Base-by-base conservation (phyloP, 2,797 vertebrate genomes). In the Enteromius afrohamiltoni region DNA sequence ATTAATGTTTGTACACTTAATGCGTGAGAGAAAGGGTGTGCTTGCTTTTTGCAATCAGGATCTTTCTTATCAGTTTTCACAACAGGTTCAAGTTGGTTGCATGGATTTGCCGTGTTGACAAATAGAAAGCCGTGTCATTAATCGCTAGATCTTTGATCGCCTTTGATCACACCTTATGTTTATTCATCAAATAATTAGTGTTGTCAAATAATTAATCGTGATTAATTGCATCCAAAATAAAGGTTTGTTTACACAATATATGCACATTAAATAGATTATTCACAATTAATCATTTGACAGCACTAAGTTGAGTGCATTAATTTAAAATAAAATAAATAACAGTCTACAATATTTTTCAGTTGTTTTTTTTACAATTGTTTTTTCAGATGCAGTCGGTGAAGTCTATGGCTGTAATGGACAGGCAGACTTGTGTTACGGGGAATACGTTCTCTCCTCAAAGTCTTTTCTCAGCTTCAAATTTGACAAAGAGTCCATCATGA, bases 401-500 rank as follows among this genome's bases (percentile, higher is more conserved):
- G 76, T 92, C 3, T 90, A 90, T 91, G 93, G 89, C 87, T 94
- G 91, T 81, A 88, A 89, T 45, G 95, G 94, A 73, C 92, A 88
- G 6, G 58, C 88, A 2, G 95, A 92, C 77, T 83, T 91, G 73
- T 94, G 93, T 87, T 95, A 92, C 79, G 95, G 93, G 88, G 95
- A 95, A 77, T 92, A 92, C 58, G 87, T 92, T 23, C 92, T 96
- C 80, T 98, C 97, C 82, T 98, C 98, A 78, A 95, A 92, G 90
- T 91, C 97, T 86, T 99, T 99, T 91, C 93, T 99, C 88, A 96
- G 94, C 90, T 99, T 99, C 93, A 97, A 93, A 91, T 99, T 99
- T 85, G 97, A 99, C 92, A 94, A 93, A 86, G 97, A 97, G 74
- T 96, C 96, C 90, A 98, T 99, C 91, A 98, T 99, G 97, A 98